Conservation (phyloP, 1,140 invertebrate species). For the Archegozetes longisetosus region DNA sequence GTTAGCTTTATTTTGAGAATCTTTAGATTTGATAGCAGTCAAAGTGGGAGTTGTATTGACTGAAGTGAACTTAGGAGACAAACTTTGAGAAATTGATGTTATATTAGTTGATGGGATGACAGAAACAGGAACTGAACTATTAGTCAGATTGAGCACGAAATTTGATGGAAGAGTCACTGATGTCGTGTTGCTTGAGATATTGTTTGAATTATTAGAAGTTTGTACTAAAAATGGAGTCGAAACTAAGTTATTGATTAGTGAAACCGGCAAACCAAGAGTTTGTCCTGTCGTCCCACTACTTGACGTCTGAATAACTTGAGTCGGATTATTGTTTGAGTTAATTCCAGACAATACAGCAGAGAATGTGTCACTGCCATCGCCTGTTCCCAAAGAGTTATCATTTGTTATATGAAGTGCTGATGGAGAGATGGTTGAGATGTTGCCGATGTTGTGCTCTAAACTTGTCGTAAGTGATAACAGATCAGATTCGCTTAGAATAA, state of each 20-base stretch:
- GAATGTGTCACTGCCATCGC: not conserved
- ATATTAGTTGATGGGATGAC: not conserved
- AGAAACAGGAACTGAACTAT: not conserved
- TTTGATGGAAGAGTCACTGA: slow-evolving; percentile 1
- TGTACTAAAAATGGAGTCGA: not conserved
- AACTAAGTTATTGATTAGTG: slow-evolving; percentile 1
- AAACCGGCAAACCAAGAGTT: slow-evolving; percentile 1
- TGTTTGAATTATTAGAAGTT: not conserved
- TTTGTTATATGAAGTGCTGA: not conserved
- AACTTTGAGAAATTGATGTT: not conserved
- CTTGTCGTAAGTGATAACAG: slow-evolving; percentile 7
- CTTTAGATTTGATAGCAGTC: not conserved
- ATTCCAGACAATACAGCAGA: not conserved
- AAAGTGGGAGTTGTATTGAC: too few species aligned
- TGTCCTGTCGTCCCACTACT: not conserved
- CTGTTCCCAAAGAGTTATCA: not conserved
- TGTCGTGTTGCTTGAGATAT: not conserved
- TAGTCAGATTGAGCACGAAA: not conserved
- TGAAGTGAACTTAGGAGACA: not conserved
- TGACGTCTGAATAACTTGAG: not conserved
- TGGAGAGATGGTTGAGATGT: not conserved
- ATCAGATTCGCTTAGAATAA: slow-evolving; percentile 5
- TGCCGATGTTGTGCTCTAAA: slow-evolving; percentile 2
- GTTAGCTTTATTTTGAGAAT: not conserved
- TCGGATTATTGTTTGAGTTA: slow-evolving; percentile 1